phyloP scores from a whole-genome alignment of 2,113 vertebrate genomes.

The Tetrax tetrax region DNA sequence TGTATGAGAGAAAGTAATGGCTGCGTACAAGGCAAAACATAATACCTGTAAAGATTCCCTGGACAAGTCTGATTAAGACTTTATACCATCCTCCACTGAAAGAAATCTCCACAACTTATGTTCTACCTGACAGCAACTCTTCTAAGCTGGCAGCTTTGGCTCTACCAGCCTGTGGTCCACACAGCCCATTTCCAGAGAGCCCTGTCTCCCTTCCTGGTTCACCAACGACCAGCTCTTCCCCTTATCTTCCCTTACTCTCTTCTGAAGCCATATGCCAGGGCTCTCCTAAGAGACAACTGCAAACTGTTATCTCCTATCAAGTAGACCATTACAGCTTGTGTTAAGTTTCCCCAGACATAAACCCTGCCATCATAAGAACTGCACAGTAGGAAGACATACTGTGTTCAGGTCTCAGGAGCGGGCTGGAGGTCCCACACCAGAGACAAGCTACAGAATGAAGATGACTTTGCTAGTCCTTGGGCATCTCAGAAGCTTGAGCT shows the following conservation, averaged over 20 bases:
- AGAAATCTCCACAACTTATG: not conserved
- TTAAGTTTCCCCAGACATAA: not conserved
- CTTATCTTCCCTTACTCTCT: not conserved
- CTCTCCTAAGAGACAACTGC: not conserved
- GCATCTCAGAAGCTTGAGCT: not conserved
- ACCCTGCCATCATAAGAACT: not conserved
- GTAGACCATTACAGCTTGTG: not conserved
- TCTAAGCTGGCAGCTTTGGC: not conserved
- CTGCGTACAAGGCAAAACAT: not conserved
- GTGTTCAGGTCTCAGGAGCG: not conserved
- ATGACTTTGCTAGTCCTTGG: not conserved
- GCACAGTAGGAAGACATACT: not conserved
- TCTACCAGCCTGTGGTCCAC: not conserved
- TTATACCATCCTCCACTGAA: not conserved
- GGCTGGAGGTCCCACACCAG: not conserved
- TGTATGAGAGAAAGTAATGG: not conserved
- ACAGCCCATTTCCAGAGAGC: not conserved
- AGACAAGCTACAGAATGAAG: not conserved
- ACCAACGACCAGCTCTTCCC: not conserved
- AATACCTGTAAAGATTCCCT: not conserved
- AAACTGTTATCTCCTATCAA: not conserved
- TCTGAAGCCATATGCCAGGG: not conserved
- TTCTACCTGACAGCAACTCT: not conserved
- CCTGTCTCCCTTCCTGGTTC: not conserved
- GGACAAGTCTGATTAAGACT: not conserved